Base-by-base conservation (phyloP, 2,113 vertebrate species). In the Albula goreensis region DNA sequence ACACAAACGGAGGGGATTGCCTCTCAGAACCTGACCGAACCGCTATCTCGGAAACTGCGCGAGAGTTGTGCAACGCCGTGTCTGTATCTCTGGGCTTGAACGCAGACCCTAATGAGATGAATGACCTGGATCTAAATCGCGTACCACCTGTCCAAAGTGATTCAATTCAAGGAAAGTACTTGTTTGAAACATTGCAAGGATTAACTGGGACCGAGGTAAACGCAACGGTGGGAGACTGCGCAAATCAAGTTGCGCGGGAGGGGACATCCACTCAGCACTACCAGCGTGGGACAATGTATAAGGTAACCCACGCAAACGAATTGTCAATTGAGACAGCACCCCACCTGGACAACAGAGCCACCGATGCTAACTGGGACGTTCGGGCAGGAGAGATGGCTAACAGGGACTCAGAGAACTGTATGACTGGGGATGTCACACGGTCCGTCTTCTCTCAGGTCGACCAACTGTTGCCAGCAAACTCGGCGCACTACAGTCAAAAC, bases 61-160 rank as follows among this genome's bases (percentile, higher is more conserved):
- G 94, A 22, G 96, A 97, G 91, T 94, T 98, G 77, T 95, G 97
- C 88, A 92, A 94, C 86, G 97, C 97, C 17, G 96, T 98, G 87
- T 97, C 97, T 0, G 96, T 96, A 83, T 97, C 97, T 31, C 90
- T 98, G 90, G 96, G 96, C 11, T 92, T 97, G 86, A 92, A 92
- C 19, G 90, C 96, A 81, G 94, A 95, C 9, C 90, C 91, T 48
- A 91, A 91, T 51, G 90, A 93, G 2, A 81, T 91, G 86, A 93
- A 90, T 79, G 93, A 93, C 85, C 91, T 93, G 85, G 88, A 90
- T 83, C 63, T 92, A 49, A 56, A 86, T 83, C 11, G 81, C 66
- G 89, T 85, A 15, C 49, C 63, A 17, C 91, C 91, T 6, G 9
- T 89, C 3, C 91, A 91, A 63, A 95, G 92, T 60, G 91, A 93